These are phyloP conservation scores for Microtus pennsylvanicus DNA, from an alignment of 2,113 vertebrate genomes.

Conservation along the genomic window DNA sequence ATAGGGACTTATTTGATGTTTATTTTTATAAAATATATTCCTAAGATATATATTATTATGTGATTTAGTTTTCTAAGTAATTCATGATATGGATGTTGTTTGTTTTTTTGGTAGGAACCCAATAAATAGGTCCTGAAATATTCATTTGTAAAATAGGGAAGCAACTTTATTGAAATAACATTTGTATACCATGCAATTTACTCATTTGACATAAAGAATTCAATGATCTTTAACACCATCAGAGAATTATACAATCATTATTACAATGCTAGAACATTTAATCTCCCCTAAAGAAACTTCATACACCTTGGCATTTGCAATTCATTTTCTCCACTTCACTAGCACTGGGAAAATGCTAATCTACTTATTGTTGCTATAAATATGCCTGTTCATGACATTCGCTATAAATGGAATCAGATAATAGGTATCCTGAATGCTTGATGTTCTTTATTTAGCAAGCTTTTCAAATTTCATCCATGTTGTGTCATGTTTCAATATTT, in stretches of 20 bases:
- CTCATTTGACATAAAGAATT: conserved; percentile 30
- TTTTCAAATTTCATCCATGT: conserved; percentile 22
- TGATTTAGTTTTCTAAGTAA: conserved; percentile 48
- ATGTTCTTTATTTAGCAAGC: background rate
- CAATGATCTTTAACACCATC: conserved; percentile 2
- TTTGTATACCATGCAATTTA: background rate
- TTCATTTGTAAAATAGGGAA: conserved; percentile 29
- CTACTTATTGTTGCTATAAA: background rate
- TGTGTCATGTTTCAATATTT: background rate
- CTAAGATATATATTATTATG: background rate
- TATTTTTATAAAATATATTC: conserved; percentile 34
- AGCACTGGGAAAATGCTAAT: background rate
- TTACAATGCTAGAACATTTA: conserved; percentile 11
- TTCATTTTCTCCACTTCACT: background rate
- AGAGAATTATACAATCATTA: background rate
- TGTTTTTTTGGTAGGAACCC: conserved; percentile 21
- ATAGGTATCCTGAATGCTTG: background rate
- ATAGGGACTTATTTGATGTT: background rate
- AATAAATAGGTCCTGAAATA: conserved; percentile 49
- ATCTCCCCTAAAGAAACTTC: background rate
- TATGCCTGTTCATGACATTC: background rate
- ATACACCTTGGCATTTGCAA: background rate
- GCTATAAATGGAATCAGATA: background rate
- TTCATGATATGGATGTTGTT: background rate
- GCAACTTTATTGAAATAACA: conserved; percentile 31